These are phyloP conservation scores for Panthera tigris DNA, from an alignment of 2,113 vertebrate genomes.

Conservation along the genomic window DNA sequence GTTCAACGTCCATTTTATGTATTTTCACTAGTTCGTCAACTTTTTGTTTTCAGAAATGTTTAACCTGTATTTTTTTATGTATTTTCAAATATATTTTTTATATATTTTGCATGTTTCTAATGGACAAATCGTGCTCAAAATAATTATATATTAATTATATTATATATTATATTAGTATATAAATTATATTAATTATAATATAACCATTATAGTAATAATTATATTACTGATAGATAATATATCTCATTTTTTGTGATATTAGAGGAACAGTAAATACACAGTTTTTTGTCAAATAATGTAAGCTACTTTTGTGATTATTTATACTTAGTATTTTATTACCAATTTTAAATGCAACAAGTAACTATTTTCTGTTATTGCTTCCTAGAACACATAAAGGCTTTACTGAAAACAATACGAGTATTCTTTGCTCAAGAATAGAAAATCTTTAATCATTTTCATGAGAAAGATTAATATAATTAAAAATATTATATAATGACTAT, in stretches of 20 bases:
- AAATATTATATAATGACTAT: background rate
- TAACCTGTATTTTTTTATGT: background rate
- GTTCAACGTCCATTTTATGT: background rate
- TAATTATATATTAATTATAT: no score
- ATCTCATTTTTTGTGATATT: background rate
- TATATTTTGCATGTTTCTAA: background rate
- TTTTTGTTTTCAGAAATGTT: background rate
- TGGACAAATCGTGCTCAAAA: background rate
- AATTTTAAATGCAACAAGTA: background rate
- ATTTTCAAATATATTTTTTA: background rate
- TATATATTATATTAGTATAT: no score
- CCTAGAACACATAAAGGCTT: background rate
- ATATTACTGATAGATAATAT: background rate
- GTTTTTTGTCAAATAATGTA: background rate
- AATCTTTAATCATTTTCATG: background rate
- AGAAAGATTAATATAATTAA: slow-evolving; percentile 11
- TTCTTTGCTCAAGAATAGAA: background rate
- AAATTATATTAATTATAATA: no score
- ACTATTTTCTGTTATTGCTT: background rate
- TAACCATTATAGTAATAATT: no score
- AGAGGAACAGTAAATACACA: background rate
- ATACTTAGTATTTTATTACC: background rate
- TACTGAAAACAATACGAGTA: background rate
- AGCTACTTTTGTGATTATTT: background rate
- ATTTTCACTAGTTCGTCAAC: background rate